These are phyloP conservation scores for Pandemis heparana DNA, from an alignment of 2,888 invertebrate species.

Conservation along the genomic window DNA sequence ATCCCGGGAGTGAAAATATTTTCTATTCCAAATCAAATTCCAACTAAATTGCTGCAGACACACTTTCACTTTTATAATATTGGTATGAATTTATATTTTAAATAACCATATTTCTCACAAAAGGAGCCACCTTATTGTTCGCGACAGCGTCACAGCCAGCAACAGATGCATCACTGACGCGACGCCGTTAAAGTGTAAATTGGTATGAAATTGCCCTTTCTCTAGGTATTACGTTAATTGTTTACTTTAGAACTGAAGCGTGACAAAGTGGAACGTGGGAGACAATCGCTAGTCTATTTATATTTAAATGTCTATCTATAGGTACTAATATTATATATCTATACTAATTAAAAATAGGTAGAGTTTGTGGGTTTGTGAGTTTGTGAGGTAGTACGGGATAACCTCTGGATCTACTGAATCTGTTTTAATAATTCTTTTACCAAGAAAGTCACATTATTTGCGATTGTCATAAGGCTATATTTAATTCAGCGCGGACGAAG, in stretches of 20 bases:
- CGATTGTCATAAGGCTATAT: too few relatives aligned
- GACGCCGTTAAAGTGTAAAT: constrained; percentile 23
- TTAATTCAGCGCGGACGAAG: too few relatives aligned
- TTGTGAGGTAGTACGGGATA: too few relatives aligned
- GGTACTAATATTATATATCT: background rate
- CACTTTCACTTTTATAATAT: too few relatives aligned
- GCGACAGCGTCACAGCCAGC: constrained; percentile 30
- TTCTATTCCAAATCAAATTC: too few relatives aligned
- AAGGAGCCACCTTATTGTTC: constrained; percentile 26
- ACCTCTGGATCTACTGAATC: too few relatives aligned
- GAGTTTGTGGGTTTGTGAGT: too few relatives aligned
- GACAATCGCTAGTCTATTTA: constrained; percentile 3
- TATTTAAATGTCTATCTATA: background rate
- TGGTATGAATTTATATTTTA: background rate
- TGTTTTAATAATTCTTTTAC: too few relatives aligned
- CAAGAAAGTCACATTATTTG: too few relatives aligned
- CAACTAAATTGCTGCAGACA: too few relatives aligned
- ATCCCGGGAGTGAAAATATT: too few relatives aligned
- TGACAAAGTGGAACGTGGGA: constrained; percentile 2
- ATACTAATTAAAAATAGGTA: too few relatives aligned
- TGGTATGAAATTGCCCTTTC: constrained; percentile 29
- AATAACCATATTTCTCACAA: background rate
- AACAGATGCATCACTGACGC: constrained; percentile 36
- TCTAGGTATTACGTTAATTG: constrained; percentile 13
- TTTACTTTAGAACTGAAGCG: constrained; percentile 3